Base-by-base conservation (phyloP, 1,140 invertebrate genomes). In the Ceratina calcarata region DNA sequence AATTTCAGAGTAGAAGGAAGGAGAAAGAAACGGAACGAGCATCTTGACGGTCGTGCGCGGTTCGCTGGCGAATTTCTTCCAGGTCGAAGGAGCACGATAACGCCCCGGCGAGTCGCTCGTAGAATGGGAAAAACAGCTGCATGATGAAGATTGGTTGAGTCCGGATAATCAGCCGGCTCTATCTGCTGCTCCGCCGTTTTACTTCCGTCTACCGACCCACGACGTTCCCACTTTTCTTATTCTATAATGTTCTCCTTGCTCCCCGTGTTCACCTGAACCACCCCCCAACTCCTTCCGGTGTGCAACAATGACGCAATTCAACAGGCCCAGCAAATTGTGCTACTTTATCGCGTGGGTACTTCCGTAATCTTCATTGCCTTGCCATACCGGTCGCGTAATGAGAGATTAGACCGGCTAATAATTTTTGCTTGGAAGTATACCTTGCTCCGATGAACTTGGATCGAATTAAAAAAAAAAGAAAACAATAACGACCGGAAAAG, bases 101-200 rank as follows among this genome's bases (percentile, higher is more conserved):
- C 53, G 78, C 58, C 55, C 32, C 49, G 68, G 65, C 66, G 67
- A 65, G 81, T 72, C 55, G 61, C 73, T 83, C 70, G 72, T 57
- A 80, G 82, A 80, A 77, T 84, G 82, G 76, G 84, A 85, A 85
- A 85, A 85, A 85, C 84, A 85, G 84, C 83, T 85, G 82, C 83
- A 75, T 78, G 83, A 81, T 82, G 83, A 85, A 85, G 84, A 85
- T 85, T 85, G 83, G 84, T 85, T 53, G 83, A 77, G 78, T 64
- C 82, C 68, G 67, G 82, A 85, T 85, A 85, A 85, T 85, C 82
- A 85, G 57, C 45, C 57, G 55, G 68, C 65, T 45, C 37, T 71
- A 78, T 70, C 70, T 60, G 53, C 58, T 60, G 51, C 49, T 49
- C 13, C 49, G 18, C 18, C 62, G 49, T n/a, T 45, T 64, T n/a